A percentile compares a stretch with the other conserved stretches of the same genome.
Evolutionary conservation across 37 sponge, comb jelly and placozoan genomes (phyloP).

Genomic region (Amphimedon queenslandica): DNA sequence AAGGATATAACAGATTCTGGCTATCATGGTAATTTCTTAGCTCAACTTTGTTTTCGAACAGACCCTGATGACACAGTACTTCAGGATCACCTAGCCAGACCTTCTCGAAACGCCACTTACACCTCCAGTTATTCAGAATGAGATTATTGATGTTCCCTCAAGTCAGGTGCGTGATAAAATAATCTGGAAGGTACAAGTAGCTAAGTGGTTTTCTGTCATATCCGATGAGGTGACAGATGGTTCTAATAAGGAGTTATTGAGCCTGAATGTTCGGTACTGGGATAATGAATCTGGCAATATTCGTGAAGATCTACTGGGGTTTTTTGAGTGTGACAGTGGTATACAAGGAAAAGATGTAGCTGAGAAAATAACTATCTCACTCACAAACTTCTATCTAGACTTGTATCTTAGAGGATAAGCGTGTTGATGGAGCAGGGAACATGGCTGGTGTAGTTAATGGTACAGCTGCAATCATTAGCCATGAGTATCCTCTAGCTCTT

Average conservation of each 20-base stretch:
- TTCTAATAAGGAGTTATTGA: conserved; percentile 52
- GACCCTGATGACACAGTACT: conserved; percentile 48
- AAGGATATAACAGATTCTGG: not conserved
- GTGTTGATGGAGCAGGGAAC: not conserved
- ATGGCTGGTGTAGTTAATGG: not conserved
- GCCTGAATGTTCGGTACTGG: conserved; percentile 15
- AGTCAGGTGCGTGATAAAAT: conserved; percentile 41
- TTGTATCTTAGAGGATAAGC: not conserved
- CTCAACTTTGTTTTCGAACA: conserved; percentile 44
- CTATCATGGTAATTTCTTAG: conserved; percentile 62
- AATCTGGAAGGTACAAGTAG: conserved; percentile 8
- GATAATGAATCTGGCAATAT: not conserved
- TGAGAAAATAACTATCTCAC: not conserved
- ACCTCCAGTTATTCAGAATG: conserved; percentile 56
- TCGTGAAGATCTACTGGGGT: not conserved
- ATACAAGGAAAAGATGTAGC: not conserved
- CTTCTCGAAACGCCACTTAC: conserved; percentile 55
- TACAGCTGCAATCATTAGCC: not conserved
- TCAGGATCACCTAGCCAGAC: conserved; percentile 39
- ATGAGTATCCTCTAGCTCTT: not conserved
- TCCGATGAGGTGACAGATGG: conserved; percentile 73
- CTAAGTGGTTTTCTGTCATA: conserved; percentile 58
- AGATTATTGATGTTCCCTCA: conserved; percentile 52
- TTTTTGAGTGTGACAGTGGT: not conserved
- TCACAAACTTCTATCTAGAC: not conserved